Conservation (phyloP, 2,113 vertebrate species). For the Lates calcarifer region DNA sequence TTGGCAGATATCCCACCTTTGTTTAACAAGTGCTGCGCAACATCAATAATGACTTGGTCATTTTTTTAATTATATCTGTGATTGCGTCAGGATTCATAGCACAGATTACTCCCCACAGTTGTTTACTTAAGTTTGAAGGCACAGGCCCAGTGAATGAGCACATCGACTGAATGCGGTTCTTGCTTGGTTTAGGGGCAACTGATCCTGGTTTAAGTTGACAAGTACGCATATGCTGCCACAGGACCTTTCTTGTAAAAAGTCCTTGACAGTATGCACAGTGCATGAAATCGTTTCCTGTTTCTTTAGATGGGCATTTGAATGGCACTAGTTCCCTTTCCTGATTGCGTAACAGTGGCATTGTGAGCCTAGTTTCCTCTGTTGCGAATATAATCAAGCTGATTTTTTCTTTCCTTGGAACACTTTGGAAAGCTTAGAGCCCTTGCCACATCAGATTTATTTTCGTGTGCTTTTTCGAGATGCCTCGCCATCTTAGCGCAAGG, state of each 20-base stretch:
- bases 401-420: constrained; percentile 54
- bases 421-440: constrained; percentile 51
- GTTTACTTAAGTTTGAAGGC: constrained; percentile 38
- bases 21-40: constrained; percentile 63
- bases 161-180: constrained; percentile 50
- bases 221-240: constrained; percentile 44
- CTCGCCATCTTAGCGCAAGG: constrained; percentile 46
- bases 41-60: constrained; percentile 43
- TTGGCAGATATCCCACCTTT: constrained; percentile 52
- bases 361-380: constrained; percentile 63
- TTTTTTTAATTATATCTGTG: constrained; percentile 46
- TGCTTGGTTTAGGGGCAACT: constrained; percentile 44
- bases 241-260: constrained; percentile 56
- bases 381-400: no score
- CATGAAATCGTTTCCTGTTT: constrained; percentile 51
- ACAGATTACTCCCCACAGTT: constrained; percentile 51
- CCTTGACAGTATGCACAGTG: constrained; percentile 61
- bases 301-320: constrained; percentile 43
- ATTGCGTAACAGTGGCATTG: constrained; percentile 60
- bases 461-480: constrained; percentile 43
- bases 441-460: constrained; percentile 41
- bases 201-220: constrained; percentile 47
- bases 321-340: constrained; percentile 51
- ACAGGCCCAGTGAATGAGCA: constrained; percentile 43
- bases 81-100: constrained; percentile 60